Evolutionary conservation across 2,797 vertebrate species (phyloP).

Genomic region (Lacerta bilineata): DNA sequence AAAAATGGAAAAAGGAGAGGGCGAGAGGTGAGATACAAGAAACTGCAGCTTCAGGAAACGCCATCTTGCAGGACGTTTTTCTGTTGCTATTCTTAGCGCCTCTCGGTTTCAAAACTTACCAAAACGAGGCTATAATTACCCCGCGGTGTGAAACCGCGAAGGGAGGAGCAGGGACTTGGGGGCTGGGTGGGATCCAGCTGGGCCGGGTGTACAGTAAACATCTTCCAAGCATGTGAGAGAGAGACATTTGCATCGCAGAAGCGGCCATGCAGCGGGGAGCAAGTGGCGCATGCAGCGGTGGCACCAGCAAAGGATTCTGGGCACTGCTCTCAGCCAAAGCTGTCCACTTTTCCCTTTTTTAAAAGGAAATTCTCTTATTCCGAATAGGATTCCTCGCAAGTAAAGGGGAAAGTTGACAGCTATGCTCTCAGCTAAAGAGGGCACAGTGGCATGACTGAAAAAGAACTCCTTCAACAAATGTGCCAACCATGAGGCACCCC

Average conservation of each 20-base stretch:
- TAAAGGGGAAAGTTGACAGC: no score
- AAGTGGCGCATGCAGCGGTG: background rate
- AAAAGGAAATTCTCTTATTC: no score
- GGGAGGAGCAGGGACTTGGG: background rate
- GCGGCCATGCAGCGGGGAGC: background rate
- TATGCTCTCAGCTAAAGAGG: no score
- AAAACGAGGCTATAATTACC: background rate
- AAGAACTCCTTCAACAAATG: background rate
- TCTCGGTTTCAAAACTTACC: background rate
- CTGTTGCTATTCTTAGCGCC: background rate
- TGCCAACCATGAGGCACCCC: no score
- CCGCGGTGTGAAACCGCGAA: background rate
- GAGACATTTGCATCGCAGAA: background rate
- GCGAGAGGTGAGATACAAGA: background rate
- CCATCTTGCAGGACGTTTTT: background rate
- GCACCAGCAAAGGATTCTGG: constrained; percentile 6
- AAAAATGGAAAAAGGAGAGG: background rate
- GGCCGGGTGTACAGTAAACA: background rate
- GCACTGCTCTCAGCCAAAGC: background rate
- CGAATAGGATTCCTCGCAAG: no score
- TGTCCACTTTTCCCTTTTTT: no score
- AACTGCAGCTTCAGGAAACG: background rate
- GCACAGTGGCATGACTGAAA: background rate
- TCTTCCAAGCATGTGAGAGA: background rate
- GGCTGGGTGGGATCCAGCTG: background rate